Conservation (phyloP, 2,797 vertebrate species). For the Melanotaenia trifasciata region DNA sequence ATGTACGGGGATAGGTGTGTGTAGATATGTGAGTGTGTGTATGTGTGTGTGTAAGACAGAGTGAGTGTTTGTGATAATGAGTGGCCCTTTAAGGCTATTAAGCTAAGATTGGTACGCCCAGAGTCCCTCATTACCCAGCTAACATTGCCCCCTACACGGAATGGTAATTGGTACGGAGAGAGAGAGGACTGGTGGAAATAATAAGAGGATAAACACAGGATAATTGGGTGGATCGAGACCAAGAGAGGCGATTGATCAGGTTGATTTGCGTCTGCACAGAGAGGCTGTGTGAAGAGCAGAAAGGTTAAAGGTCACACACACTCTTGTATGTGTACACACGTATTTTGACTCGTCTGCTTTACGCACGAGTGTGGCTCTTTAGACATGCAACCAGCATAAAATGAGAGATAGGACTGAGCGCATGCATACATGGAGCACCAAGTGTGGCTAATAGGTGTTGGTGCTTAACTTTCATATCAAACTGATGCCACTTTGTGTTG, state of each 20-base stretch:
- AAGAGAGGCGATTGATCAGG: conserved; percentile 76
- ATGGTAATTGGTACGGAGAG: conserved; percentile 77
- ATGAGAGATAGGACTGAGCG: background rate
- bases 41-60: conserved; percentile 46
- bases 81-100: conserved; percentile 87
- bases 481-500: background rate
- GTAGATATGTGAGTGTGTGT: conserved; percentile 25
- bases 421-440: conserved; percentile 1
- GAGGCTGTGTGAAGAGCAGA: conserved; percentile 48
- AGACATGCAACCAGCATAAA: background rate
- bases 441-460: background rate
- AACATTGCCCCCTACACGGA: conserved; percentile 74
- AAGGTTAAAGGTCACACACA: conserved; percentile 69
- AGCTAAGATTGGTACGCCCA: conserved; percentile 86
- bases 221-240: conserved; percentile 87
- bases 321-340: conserved; percentile 47
- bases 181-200: conserved; percentile 67
- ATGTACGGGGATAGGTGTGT: conserved; percentile 52
- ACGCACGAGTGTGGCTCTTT: conserved; percentile 19
- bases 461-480: conserved; percentile 6
- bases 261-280: conserved; percentile 64
- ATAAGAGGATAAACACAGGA: conserved; percentile 81
- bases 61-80: conserved; percentile 77
- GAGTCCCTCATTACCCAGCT: conserved; percentile 89
- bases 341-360: conserved; percentile 32